Evolutionary conservation across 2,797 vertebrate species (phyloP).

Genomic region (Enteromius paludinosus): DNA sequence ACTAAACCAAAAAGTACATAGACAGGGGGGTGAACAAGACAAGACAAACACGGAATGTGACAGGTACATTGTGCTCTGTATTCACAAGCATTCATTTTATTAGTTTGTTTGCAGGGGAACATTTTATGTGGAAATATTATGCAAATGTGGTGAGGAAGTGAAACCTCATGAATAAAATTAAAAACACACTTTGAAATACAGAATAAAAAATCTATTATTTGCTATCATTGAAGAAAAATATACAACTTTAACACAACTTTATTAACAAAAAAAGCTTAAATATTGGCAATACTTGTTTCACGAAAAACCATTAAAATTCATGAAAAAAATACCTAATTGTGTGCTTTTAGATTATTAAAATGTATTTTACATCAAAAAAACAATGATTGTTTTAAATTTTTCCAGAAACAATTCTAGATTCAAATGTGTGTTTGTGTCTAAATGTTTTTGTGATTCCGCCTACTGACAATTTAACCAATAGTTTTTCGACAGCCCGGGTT

Average conservation of each 20-base stretch:
- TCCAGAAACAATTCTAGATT: neutral
- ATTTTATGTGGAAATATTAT: neutral
- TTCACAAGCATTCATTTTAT: no score
- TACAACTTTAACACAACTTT: neutral
- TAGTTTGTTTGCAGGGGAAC: no score
- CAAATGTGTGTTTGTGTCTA: neutral
- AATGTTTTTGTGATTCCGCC: neutral
- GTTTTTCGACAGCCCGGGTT: neutral
- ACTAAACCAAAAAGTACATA: no score
- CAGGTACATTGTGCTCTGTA: no score
- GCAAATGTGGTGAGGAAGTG: neutral
- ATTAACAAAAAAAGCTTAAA: no score
- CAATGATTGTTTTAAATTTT: neutral
- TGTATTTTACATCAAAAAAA: neutral
- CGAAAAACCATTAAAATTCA: neutral
- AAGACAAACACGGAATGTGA: no score
- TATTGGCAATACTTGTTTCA: neutral
- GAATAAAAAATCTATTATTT: neutral
- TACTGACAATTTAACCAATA: neutral
- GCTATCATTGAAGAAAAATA: neutral
- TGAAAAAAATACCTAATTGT: neutral
- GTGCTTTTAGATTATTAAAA: neutral
- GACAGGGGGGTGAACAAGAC: no score
- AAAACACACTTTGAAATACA: neutral
- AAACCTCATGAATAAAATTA: neutral